These are phyloP conservation scores for Busarellus nigricollis DNA, from an alignment of 2,797 vertebrate genomes.

Conservation along the genomic window DNA sequence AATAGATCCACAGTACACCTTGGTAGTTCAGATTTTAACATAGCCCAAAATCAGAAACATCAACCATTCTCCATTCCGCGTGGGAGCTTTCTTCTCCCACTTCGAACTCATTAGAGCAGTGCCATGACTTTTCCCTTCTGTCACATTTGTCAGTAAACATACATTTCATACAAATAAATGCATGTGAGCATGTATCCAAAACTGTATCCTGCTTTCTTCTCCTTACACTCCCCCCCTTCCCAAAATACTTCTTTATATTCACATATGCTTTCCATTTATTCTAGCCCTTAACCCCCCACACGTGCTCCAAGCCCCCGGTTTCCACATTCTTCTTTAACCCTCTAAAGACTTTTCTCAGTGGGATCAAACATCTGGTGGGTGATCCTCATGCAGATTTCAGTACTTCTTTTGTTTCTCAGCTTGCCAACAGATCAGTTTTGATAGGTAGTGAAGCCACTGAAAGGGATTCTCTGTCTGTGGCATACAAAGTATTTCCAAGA, in stretches of 20 bases:
- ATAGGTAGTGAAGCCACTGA: neutral
- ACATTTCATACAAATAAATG: neutral
- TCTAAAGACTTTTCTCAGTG: neutral
- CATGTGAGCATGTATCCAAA: neutral
- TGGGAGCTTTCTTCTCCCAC: neutral
- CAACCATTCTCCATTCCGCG: neutral
- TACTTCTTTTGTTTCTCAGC: neutral
- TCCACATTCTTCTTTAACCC: constrained; percentile 26
- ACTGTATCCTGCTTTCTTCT: neutral
- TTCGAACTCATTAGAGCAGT: neutral
- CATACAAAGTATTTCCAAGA: neutral
- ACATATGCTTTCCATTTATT: constrained; percentile 37
- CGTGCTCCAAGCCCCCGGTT: fast-evolving
- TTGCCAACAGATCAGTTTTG: neutral
- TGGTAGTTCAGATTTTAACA: neutral
- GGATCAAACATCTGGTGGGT: constrained; percentile 16
- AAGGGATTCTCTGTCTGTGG: neutral
- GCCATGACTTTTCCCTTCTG: neutral
- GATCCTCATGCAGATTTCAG: neutral
- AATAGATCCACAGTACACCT: fast-evolving
- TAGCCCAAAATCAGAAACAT: neutral
- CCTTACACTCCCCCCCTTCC: neutral
- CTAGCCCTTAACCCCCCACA: neutral
- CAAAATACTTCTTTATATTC: neutral
- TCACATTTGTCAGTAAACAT: neutral